Base-by-base conservation (phyloP, 2,888 invertebrate species). In the Oscheius sp. region DNA sequence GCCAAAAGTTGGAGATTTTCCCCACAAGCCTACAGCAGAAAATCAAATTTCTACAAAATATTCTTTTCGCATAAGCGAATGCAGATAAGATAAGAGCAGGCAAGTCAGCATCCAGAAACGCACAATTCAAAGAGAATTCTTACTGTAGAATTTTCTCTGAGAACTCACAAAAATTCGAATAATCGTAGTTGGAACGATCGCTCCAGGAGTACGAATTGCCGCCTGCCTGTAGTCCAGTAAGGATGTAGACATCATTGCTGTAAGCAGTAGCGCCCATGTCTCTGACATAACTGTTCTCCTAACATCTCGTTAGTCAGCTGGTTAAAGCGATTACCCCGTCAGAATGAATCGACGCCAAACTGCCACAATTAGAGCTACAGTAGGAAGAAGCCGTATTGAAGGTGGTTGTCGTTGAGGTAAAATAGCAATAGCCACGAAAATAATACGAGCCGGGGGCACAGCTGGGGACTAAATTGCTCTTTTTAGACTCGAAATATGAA, bases 211-310 rank as follows among this genome's bases (percentile, higher is more conserved):
- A 55, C 2, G 31, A n/a, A n/a, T 20, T 17, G n/a, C 15, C 53
- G 17, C 31, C 15, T 6, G 15, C 12, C 15, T 20, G 23, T n/a
- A 53, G 53, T n/a, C 55, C 55, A 15, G 37, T 33, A 25, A 31
- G 20, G 2, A 37, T 10, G 20, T 55, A 55, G 25, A 10, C 12
- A n/a, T n/a, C n/a, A 2, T 15, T 20, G 20, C 17, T 33, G 34
- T 10, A 10, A 3, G 17, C 34, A 12, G 55, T 10, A 2, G 33
- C n/a, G 2, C 48, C 48, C 12, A 55, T 23, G 20, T 55, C 55
- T 12, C 37, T 33, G 34, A 55, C 33, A 33, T 34, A 55, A n/a
- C 34, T 34, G 55, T 55, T 55, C 55, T 34, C 37, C 55, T 55
- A 37, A 55, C 25, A 6, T 42, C 42, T n/a, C 12, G n/a, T 12